Base-by-base conservation (phyloP, 37 sponge, comb jelly and placozoan species). In the Beroe ovata region DNA sequence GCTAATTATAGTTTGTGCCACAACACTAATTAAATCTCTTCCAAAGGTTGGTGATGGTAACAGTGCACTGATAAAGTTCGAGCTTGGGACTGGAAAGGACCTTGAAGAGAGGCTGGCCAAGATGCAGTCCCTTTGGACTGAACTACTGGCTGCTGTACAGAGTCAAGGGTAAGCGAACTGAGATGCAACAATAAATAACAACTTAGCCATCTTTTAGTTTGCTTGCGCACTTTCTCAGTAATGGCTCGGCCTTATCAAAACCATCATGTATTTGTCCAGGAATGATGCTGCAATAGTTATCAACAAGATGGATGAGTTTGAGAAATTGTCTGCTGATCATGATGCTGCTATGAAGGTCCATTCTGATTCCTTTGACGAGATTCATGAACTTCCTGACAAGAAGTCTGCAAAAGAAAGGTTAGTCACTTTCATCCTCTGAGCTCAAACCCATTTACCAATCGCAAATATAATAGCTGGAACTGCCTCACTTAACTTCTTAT, bases 51-150 rank as follows among this genome's bases (percentile, higher is more conserved):
- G 41, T 54, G 33, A 77, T 18, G 47, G 36, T 6, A 42, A 39
- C 84, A 77, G 41, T 23, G 84, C 33, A 8, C 35, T 77, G 4
- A 77, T 77, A 11, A 30, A 77, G 54, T 77, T 77, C 29, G 84
- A 77, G 54, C 22, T 77, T 42, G 84, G 84, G 2, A 77, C 84
- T n/a, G 84, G 84, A 22, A 11, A 42, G 42, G 84, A 77, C 26
- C 39, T 77, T 26, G 84, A 77, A 54, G 84, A 77, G 41, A 77
- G 33, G 23, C 54, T 77, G 22, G 54, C 28, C 28, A 4, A 21
- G 54, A 77, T 77, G 84, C 84, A 77, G 84, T 4, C 20, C 16
- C 54, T 77, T 16, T 77, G 84, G 84, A 39, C n/a, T 25, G 84
- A 77, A 6, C 11, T 47, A 47, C 54, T 47, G 54, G 54, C 54